phyloP scores from a whole-genome alignment of 2,113 vertebrate genomes.

The Dasyurus viverrinus region DNA sequence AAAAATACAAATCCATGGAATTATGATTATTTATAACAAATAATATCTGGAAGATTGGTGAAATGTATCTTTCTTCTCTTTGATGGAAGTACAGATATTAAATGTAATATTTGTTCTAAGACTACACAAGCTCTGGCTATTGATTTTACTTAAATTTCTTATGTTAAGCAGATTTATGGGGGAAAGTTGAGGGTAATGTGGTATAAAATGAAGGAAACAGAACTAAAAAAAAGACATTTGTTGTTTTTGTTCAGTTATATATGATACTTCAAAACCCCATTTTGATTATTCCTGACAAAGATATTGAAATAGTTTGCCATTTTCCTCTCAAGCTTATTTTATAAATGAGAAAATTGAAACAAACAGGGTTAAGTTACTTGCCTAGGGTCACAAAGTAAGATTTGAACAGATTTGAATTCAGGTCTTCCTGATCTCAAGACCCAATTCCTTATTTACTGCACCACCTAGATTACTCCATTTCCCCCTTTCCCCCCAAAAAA shows the following conservation, averaged over 20 bases:
- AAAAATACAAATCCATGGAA: neutral
- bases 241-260: neutral
- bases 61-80: neutral
- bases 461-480: neutral
- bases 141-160: neutral
- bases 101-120: neutral
- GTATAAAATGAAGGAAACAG: neutral
- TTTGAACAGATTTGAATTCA: neutral
- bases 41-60: neutral
- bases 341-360: neutral
- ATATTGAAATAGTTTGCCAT: neutral
- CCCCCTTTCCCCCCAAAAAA: no score
- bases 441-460: neutral
- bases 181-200: neutral
- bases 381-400: neutral
- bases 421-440: neutral
- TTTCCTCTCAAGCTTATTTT: neutral
- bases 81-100: neutral
- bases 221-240: neutral
- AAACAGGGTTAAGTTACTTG: neutral
- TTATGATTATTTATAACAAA: neutral
- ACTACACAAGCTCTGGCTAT: neutral
- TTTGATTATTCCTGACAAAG: neutral
- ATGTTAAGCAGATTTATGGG: neutral
- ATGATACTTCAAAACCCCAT: neutral